Evolutionary conservation across 2,888 invertebrate species (phyloP), one percentile per base, ranked within the genome.

Genomic region (Cosmia pyralina): DNA sequence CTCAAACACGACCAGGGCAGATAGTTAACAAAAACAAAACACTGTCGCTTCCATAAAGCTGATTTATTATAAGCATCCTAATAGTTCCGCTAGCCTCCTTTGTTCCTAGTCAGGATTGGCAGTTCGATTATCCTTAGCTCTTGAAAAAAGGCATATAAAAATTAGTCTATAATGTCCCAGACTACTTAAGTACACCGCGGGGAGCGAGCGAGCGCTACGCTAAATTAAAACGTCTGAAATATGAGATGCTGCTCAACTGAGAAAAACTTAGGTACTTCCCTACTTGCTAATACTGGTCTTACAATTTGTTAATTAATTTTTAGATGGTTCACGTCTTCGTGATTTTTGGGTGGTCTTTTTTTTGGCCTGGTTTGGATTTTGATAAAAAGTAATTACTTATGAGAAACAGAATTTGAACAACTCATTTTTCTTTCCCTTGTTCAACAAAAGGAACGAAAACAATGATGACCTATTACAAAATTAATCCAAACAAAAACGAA

Each of bases 121-220:
- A 95, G 93, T 94, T 96, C 95, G 95, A 95, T 96, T 95, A 95
- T 95, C 93, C 93, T 86, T 85, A 84, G 88, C 92, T 92, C 90
- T 88, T 89, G 90, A 90, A 94, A 95, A 95, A 95, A 91, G 93
- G 91, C 90, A 90, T 90, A 93, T 93, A 95, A 95, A 94, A 95
- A 94, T 94, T 94, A 92, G 94, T 92, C 92, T 93, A 89, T 92
- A 93, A 93, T 92, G 92, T 94, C 92, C 90, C 92, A 94, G 95
- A 95, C 95, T 94, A 85, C 89, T 93, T 93, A 94, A 95, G 93
- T 92, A 90, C 93, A 88, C 94, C 93, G 88, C 90, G 87, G 94
- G 94, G 94, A 94, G 88, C 86, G 81, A 84, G 88, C 88, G 83
- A 82, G 83, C 84, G 83, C 81, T 77, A 88, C 82, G 87, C 88